Conservation (phyloP, 1,140 invertebrate species). For the Formica exsecta region DNA sequence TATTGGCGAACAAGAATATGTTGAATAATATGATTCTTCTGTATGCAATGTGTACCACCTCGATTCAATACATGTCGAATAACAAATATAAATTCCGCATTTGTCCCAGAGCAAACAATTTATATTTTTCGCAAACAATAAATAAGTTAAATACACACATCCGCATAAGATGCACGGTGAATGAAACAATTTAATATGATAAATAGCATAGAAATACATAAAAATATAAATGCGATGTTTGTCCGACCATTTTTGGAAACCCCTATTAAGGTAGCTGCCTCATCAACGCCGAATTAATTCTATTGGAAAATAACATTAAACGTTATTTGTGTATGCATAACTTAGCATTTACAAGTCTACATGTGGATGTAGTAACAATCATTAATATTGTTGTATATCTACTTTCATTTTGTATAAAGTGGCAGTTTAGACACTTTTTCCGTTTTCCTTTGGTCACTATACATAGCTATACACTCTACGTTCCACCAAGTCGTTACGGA, state of each 20-base stretch:
- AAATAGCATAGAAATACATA: conserved; percentile 45
- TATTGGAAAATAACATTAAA: not conserved
- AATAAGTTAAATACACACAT: conserved; percentile 40
- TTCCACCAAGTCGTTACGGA: conserved; percentile 40
- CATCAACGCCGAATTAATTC: too few relatives aligned
- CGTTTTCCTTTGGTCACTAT: not conserved
- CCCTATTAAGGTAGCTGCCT: too few relatives aligned
- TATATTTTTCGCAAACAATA: conserved; percentile 62
- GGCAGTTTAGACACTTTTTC: not conserved
- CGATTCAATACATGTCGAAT: not conserved
- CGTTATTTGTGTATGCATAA: not conserved
- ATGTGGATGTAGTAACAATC: not conserved
- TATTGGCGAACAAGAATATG: conserved; percentile 41
- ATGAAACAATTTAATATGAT: conserved; percentile 55
- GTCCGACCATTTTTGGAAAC: not conserved
- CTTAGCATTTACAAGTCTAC: not conserved
- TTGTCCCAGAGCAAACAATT: conserved; percentile 59
- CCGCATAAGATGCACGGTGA: conserved; percentile 55
- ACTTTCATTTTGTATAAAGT: conserved; percentile 8
- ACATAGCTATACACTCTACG: not conserved
- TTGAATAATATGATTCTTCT: conserved; percentile 26
- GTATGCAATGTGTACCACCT: conserved; percentile 29
- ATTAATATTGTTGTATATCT: not conserved
- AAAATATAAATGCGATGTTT: not conserved
- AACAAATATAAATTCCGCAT: conserved; percentile 45